Conservation (phyloP, 1,140 invertebrate species). For the Schlechtendalia chinensis region DNA sequence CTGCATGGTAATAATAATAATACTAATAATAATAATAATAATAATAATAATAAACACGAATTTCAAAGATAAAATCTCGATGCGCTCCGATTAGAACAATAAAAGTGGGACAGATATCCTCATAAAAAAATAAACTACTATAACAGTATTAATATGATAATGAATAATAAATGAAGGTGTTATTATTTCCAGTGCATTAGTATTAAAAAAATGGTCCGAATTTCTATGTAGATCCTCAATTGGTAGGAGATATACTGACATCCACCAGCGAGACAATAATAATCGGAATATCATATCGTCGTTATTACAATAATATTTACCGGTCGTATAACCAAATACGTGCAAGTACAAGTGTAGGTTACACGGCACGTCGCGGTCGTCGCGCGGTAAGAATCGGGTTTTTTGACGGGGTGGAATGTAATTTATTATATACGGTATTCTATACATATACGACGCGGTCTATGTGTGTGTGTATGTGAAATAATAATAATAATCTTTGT, state of each 20-base stretch:
- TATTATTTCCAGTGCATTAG: background rate
- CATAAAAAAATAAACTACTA: background rate
- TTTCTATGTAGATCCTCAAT: too few species aligned
- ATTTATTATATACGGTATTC: constrained; percentile 19
- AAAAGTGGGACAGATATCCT: constrained; percentile 14
- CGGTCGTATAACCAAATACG: background rate
- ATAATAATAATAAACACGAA: background rate
- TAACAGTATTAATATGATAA: background rate
- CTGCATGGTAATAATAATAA: too few species aligned
- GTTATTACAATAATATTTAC: too few species aligned
- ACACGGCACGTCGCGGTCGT: background rate
- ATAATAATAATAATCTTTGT: constrained; percentile 2
- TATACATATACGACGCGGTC: too few species aligned
- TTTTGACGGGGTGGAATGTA: constrained; percentile 31
- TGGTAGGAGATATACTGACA: background rate
- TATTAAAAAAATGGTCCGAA: too few species aligned
- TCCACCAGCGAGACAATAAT: background rate
- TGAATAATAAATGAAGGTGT: background rate
- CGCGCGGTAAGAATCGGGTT: background rate
- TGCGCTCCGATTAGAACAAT: constrained; percentile 22
- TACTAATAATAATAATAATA: background rate
- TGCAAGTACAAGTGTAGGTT: background rate
- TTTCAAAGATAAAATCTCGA: constrained; percentile 17
- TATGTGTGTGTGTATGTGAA: background rate
- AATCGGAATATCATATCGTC: background rate